Percentiles rank a stretch among this genome's conserved stretches.
These are phyloP conservation scores for Pseudococcus viburni DNA, from an alignment of 2,888 invertebrate genomes.

Conservation along the genomic window DNA sequence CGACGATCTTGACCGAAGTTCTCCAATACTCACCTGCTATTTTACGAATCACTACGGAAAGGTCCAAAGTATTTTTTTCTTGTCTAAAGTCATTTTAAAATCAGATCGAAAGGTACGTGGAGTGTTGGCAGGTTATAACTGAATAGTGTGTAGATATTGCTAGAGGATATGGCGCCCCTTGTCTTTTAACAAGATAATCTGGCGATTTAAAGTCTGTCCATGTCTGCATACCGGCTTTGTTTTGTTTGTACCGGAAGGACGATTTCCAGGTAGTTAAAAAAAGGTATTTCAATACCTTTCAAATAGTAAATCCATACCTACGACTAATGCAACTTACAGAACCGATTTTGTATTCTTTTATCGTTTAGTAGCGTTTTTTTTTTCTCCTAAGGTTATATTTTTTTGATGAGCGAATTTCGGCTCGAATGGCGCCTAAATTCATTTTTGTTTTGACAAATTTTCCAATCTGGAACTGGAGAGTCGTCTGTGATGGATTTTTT, in stretches of 20 bases:
- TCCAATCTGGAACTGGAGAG: neutral
- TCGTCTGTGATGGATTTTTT: neutral
- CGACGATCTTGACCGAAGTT: neutral
- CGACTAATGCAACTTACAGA: conserved; percentile 28
- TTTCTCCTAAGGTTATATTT: conserved; percentile 45
- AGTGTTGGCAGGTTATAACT: conserved; percentile 48
- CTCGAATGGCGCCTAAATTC: conserved; percentile 53
- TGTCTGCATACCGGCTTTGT: conserved; percentile 57
- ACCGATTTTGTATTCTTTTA: conserved; percentile 54
- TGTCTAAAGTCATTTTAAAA: conserved; percentile 43
- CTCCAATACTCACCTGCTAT: neutral
- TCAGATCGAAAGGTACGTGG: conserved; percentile 17
- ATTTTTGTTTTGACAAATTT: conserved; percentile 51
- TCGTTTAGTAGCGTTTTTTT: conserved; percentile 41
- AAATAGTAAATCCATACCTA: conserved; percentile 42
- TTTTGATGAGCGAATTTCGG: conserved; percentile 52
- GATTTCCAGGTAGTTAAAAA: conserved; percentile 58
- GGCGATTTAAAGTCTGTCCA: conserved; percentile 57
- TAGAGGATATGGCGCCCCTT: conserved; percentile 57
- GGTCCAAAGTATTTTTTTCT: conserved; percentile 41
- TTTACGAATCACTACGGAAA: conserved; percentile 49
- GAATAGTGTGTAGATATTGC: conserved; percentile 53
- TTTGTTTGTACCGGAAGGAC: conserved; percentile 37
- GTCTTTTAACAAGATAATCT: conserved; percentile 57
- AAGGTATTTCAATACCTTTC: conserved; percentile 56